Evolutionary conservation across 2,888 invertebrate species (phyloP).

Genomic region (Ichneumon xanthorius): DNA sequence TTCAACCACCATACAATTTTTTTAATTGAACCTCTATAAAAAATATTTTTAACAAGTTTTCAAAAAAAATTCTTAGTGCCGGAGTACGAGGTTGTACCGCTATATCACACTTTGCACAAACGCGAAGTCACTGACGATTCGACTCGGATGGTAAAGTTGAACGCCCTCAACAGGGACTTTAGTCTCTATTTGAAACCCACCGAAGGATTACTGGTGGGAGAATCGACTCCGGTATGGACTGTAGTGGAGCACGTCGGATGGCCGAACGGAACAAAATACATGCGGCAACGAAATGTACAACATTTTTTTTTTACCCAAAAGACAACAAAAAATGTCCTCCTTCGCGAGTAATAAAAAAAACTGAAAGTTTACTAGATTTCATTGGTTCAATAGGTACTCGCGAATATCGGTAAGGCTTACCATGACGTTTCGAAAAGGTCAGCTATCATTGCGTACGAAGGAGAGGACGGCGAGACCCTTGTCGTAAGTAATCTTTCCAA

Average conservation of each 20-base stretch:
- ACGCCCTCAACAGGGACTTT: conserved; percentile 72
- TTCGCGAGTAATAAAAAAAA: background rate
- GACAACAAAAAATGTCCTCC: background rate
- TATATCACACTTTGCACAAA: conserved; percentile 69
- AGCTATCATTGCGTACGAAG: background rate
- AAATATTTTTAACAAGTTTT: conserved; percentile 5
- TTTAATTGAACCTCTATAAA: background rate
- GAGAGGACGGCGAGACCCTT: conserved; percentile 38
- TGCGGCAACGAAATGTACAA: conserved; percentile 69
- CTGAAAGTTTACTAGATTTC: background rate
- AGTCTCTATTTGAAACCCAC: conserved; percentile 76
- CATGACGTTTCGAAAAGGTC: conserved; percentile 45
- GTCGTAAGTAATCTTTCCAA: conserved; percentile 39
- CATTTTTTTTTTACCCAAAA: background rate
- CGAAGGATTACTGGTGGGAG: conserved; percentile 75
- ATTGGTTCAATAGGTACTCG: conserved; percentile 14
- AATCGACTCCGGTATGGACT: conserved; percentile 77
- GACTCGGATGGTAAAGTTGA: conserved; percentile 69
- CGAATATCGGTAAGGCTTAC: conserved; percentile 50
- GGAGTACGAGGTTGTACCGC: conserved; percentile 76
- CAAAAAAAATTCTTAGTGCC: conserved; percentile 73
- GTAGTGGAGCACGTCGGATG: conserved; percentile 68
- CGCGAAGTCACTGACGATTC: conserved; percentile 14
- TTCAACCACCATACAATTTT: background rate
- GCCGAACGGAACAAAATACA: conserved; percentile 73